Evolutionary conservation across 2,888 invertebrate genomes (phyloP), one percentile per base, ranked within the genome.

Genomic region (Nomada flava): DNA sequence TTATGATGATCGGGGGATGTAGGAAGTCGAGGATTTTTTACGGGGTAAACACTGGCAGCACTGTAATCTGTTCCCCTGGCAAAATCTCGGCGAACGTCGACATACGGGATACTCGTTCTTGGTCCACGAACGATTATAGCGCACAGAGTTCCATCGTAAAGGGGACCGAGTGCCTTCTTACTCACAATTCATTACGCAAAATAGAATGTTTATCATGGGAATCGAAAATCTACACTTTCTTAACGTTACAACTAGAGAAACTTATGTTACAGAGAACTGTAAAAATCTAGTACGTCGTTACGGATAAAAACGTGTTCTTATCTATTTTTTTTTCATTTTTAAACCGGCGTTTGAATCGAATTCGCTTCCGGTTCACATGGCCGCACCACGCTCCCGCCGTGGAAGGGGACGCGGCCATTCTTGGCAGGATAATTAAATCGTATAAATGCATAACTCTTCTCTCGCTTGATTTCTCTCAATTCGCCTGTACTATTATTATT

Each of bases 151-250:
- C 92, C 83, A 89, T 89, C 90, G 93, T 93, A 93, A 93, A 93
- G 93, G 93, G 93, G 93, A 93, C 93, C 93, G 93, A 90, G 93
- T 93, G 93, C 91, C 93, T 93, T 93, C 93, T 83, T 57, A n/a
- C 36, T 79, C 79, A 82, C 36, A 59, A 82, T 82, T 87, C 85
- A 86, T 87, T 90, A 86, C 90, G 85, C 85, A 82, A 82, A 81
- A 89, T 87, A 88, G 84, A 88, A 83, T 85, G 86, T 88, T 86
- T 85, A 89, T 78, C 82, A 86, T 88, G 85, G 77, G 83, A 82
- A 86, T 85, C 65, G 42, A 79, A 82, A 89, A 86, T 88, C 90
- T 91, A 92, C 90, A 87, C 86, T 89, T 88, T 88, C 89, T 85
- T 79, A 90, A 87, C 69, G 85, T 88, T 82, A 88, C 86, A 85